A percentile compares a stretch with the other conserved stretches of the same genome.
Conservation (phyloP, 2,113 vertebrate species). For the Apteryx mantelli region DNA sequence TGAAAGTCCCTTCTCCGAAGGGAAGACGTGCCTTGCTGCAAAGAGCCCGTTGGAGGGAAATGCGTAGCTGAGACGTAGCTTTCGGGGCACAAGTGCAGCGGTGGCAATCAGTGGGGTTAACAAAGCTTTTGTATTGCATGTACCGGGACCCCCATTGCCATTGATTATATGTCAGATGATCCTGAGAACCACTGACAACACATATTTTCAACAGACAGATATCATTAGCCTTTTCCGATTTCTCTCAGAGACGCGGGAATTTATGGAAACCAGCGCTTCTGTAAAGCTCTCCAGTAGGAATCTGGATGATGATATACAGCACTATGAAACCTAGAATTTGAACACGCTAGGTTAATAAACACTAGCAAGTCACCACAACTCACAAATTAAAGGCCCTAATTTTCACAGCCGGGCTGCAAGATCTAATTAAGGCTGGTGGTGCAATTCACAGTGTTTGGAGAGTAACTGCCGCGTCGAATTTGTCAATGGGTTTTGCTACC, state of each 20-base stretch:
- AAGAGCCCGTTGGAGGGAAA: background rate
- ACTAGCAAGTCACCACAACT: conserved; percentile 11
- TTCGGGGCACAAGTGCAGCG: background rate
- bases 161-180: background rate
- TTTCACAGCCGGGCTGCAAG: conserved; percentile 49
- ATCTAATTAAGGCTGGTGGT: conserved; percentile 63
- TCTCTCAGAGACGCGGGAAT: background rate
- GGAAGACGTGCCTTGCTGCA: background rate
- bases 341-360: conserved; percentile 9
- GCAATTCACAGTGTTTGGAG: conserved; percentile 12
- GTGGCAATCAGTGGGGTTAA: background rate
- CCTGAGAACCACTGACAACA: fast-evolving
- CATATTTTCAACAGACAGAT: background rate
- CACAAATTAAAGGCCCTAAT: conserved; percentile 56
- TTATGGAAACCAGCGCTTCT: background rate
- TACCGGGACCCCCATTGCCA: background rate
- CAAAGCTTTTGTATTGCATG: fast-evolving
- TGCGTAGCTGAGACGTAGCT: background rate
- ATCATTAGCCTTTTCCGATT: background rate
- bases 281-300: background rate
- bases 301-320: background rate
- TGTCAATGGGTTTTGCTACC: background rate
- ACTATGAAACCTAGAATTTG: conserved; percentile 12
- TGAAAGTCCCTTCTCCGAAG: background rate
- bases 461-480: conserved; percentile 14